Conservation (phyloP, 23 tunicate species). For the Diplosoma virens region DNA sequence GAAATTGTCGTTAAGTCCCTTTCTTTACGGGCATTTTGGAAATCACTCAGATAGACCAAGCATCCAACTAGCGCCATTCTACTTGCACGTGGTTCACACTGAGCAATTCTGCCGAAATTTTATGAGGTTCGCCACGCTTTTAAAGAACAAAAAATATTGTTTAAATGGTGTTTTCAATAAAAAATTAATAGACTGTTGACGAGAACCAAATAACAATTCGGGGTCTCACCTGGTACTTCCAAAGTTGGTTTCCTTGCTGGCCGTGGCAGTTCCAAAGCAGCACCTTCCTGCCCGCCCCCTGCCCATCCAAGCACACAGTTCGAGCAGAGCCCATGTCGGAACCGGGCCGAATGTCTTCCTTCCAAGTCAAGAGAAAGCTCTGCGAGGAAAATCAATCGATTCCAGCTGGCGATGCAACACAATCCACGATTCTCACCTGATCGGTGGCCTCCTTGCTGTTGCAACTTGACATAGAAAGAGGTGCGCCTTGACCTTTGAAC, state of each 20-base stretch:
- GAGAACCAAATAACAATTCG: too few species aligned
- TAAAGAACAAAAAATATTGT: not conserved
- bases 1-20: too few species aligned
- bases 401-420: not conserved
- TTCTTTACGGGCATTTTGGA: too few species aligned
- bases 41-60: too few species aligned
- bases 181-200: too few species aligned
- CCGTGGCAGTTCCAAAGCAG: slow-evolving; percentile 75
- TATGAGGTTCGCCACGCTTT: not conserved
- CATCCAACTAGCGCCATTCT: too few species aligned
- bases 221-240: slow-evolving; percentile 57
- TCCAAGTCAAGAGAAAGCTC: slow-evolving; percentile 67
- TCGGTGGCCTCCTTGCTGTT: slow-evolving; percentile 12
- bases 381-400: not conserved
- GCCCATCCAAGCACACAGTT: slow-evolving; percentile 64
- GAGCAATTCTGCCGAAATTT: not conserved
- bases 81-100: too few species aligned
- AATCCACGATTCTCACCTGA: slow-evolving; percentile 23
- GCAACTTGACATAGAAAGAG: slow-evolving; percentile 7
- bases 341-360: slow-evolving; percentile 81
- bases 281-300: slow-evolving; percentile 1
- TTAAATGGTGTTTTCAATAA: too few species aligned
- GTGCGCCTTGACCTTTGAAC: slow-evolving; percentile 22
- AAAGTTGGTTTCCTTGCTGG: slow-evolving; percentile 74
- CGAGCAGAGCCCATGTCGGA: slow-evolving; percentile 38